Evolutionary conservation across 2,797 vertebrate genomes (phyloP), one percentile per base, ranked within the genome.

Genomic region (Galagoides demidoff): DNA sequence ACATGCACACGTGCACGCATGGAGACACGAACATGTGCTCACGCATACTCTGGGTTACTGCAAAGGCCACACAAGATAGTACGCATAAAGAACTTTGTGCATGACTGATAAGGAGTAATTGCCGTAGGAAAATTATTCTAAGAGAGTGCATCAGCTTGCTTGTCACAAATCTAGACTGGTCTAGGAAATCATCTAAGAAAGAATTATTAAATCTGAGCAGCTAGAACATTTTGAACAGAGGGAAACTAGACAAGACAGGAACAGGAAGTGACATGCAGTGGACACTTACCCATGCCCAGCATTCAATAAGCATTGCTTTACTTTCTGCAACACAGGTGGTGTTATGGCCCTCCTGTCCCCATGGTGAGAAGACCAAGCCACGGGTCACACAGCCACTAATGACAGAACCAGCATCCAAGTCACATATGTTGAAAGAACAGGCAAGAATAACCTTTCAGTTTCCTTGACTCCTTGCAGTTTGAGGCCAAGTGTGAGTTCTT

Each of bases 211-310:
- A 88, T 29, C 16, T 7, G 17, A 63, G 43, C 43, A 14, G 6
- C 25, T 29, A 66, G 68, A 27, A 57, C 34, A 64, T 23, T 64
- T 78, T 17, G 16, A 84, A n/a, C n/a, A 43, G 70, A 90, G 31
- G 61, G 34, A 1, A 43, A 84, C 61, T 68, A 8, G 37, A 52
- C 29, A 70, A 29, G 27, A 70, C n/a, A 43, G 52, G 12, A 25
- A 10, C 1, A 2, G 61, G 52, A 61, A 19, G 39, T 14, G 77
- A 4, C 27, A 3, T 0, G 0, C 39, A 2, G 55, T 23, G 37
- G 63, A 5, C 43, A 13, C 13, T 31, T 14, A 1, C 0, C 68
- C 7, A n/a, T 37, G 59, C 37, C 84, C 12, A 37, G 89, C 59
- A 22, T n/a, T 27, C 45, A 3, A 34, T 12, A 3, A 13, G 22